Evolutionary conservation across 1,140 invertebrate genomes (phyloP), one percentile per base, ranked within the genome.

Genomic region (Cyclargus thomasi): DNA sequence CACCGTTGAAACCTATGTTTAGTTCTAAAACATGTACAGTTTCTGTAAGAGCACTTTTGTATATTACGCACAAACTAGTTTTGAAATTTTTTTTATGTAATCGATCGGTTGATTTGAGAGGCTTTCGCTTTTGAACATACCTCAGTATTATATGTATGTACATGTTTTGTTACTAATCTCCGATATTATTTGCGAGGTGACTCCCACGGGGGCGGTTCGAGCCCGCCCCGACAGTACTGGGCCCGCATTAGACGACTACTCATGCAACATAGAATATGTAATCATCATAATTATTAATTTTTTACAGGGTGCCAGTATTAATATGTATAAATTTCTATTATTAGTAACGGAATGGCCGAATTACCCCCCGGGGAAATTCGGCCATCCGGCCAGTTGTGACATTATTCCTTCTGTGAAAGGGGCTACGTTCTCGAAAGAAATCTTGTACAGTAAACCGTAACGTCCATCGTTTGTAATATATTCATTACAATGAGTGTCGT

Each of bases 21-120:
- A 91, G 90, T 91, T 91, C 89, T 91, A 91, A 91, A 91, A 91
- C 90, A 91, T 91, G 90, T 91, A 91, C 90, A 91, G 89, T 91
- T 91, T 91, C 79, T 80, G 85, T 91, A 91, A 89, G 70, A 81
- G 90, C 90, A 91, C 90, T 85, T 89, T 74, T 91, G 90, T 91
- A 91, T 91, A 91, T 91, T 91, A 80, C 88, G 90, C 90, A 90
- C 90, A 81, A 75, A 88, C 82, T 91, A 90, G 87, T 90, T 90
- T 85, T 77, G 74, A 79, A 85, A 79, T 89, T 89, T 90, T 82
- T 88, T 90, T 91, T 91, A 85, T 88, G 84, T 78, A 90, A 84
- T 85, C 76, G 82, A 82, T 81, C 74, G 76, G 82, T 86, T 81
- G 80, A 85, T 89, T 91, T 91, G 73, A 77, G 86, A 89, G 88